Evolutionary conservation across 2,797 vertebrate genomes (phyloP), one percentile per base, ranked within the genome.

Genomic region (Eulemur mongoz): DNA sequence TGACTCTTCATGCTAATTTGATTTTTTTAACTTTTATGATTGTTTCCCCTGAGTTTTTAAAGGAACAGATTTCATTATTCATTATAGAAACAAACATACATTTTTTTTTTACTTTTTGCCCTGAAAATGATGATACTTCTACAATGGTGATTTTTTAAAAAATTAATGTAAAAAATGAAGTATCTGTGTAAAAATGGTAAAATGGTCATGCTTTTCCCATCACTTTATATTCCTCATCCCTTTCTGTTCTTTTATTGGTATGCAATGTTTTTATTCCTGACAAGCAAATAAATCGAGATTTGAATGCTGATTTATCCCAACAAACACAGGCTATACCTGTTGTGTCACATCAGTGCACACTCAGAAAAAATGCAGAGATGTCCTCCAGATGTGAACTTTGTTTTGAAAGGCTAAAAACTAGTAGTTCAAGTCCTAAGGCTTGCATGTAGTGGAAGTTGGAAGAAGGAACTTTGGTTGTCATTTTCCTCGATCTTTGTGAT

Each of bases 1-100:
- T 95, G 35, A 81, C 13, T 88, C 38, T 75, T 96, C 50, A 93
- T 75, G 57, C 14, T 85, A 79, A 67, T 89, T 92, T 86, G 18
- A 89, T 38, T 72, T 70, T n/a, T 65, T 94, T 75, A 27, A 23
- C 72, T 93, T 86, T 88, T 14, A 52, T 69, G 52, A 70, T 92
- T 87, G 32, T 76, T 92, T 72, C 7, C 10, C 11, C 18, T 84
- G 15, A 70, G 17, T 78, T 92, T 35, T 78, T 83, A 91, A 96
- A 95, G 75, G 6, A 92, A 78, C 32, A 87, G 30, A 18, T 23
- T 91, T 82, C 61, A 78, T 67, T 75, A 63, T 61, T 82, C 8
- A 61, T 80, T 84, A 57, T 32, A 87, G n/a, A 93, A 8, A 91
- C 59, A 13, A 91, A 67, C 20, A 73, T 69, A 17, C 0, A 43